phyloP scores from a whole-genome alignment of 2,797 vertebrate species.

The Psittacula derbiana region DNA sequence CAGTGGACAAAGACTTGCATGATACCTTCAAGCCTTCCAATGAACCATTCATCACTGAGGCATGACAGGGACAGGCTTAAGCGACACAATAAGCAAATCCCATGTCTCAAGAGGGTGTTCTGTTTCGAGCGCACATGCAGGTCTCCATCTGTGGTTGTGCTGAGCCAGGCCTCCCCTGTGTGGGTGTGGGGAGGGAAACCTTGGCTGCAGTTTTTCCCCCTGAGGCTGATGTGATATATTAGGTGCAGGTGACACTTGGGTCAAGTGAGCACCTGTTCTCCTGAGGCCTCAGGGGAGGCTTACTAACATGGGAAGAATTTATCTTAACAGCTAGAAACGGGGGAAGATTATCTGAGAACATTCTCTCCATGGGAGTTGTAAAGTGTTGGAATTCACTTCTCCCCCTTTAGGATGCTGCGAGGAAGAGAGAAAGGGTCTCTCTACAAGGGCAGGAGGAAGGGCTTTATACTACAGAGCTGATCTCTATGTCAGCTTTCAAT shows the following conservation, averaged over 20 bases:
- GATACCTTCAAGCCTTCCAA: neutral
- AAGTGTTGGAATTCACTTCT: constrained; percentile 59
- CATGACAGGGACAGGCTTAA: neutral
- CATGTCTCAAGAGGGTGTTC: fast-evolving
- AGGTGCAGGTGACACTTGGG: constrained; percentile 68
- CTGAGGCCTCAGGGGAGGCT: constrained; percentile 65
- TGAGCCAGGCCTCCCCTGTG: constrained; percentile 38
- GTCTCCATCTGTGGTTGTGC: constrained; percentile 17
- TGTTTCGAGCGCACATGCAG: neutral
- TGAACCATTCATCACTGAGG: neutral
- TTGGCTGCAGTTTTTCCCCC: constrained; percentile 33
- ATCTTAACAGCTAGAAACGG: constrained; percentile 26
- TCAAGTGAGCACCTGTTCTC: constrained; percentile 76
- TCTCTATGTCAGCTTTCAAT: neutral
- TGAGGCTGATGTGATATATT: constrained; percentile 69
- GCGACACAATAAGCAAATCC: neutral
- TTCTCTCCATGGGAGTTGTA: constrained; percentile 29
- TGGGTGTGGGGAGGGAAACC: neutral
- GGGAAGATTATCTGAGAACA: constrained; percentile 36
- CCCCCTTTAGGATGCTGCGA: neutral
- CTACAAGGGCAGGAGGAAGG: neutral
- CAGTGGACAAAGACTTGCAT: neutral
- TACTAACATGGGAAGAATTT: constrained; percentile 72
- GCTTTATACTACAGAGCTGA: neutral
- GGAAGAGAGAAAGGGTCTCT: neutral